These are phyloP conservation scores for Pyrocoelia pectoralis DNA, from an alignment of 2,888 invertebrate genomes.

Conservation along the genomic window DNA sequence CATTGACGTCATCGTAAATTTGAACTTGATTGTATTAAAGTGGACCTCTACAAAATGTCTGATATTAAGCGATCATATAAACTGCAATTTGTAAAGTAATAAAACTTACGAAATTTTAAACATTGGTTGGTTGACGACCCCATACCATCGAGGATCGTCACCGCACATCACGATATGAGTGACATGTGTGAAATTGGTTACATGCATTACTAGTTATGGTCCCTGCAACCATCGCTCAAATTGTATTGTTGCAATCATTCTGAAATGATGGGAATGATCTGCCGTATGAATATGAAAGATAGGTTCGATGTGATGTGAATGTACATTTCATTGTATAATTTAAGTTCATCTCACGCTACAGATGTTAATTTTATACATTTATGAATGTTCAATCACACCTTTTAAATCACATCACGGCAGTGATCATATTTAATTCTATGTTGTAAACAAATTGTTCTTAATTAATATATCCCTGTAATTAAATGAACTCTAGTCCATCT, in stretches of 20 bases:
- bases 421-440: too few relatives aligned
- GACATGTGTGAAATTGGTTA: conserved; percentile 37
- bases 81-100: too few relatives aligned
- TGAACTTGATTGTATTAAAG: too few relatives aligned
- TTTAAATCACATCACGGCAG: background rate
- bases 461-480: too few relatives aligned
- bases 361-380: background rate
- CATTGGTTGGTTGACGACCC: conserved; percentile 22
- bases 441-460: too few relatives aligned
- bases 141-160: conserved; percentile 26
- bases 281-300: background rate
- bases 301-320: background rate
- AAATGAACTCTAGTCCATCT: too few relatives aligned
- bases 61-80: too few relatives aligned
- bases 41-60: too few relatives aligned
- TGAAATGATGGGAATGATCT: conserved; percentile 25
- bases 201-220: conserved; percentile 36
- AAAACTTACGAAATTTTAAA: conserved; percentile 8
- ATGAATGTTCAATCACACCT: background rate
- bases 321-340: background rate
- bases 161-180: conserved; percentile 31
- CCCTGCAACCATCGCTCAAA: conserved; percentile 32
- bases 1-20: background rate
- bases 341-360: background rate
- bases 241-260: conserved; percentile 29